Base-by-base conservation (phyloP, 2,888 invertebrate genomes). In the Ariolimax columbianus region DNA sequence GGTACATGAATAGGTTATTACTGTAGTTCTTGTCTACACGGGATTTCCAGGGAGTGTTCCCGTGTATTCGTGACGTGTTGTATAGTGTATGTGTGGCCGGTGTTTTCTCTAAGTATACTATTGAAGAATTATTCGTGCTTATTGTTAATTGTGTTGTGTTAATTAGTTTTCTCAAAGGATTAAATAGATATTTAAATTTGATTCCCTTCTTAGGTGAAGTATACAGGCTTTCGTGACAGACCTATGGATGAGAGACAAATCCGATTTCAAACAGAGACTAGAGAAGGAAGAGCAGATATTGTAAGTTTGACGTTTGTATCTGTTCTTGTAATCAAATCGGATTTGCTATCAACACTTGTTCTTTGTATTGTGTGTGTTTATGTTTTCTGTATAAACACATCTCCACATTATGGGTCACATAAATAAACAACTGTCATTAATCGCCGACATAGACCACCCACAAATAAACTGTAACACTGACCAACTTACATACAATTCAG, bases 221-320 rank as follows among this genome's bases (percentile, higher is more conserved):
- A 98, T 95, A 99, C 98, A 0, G 98, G 98, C 47, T 98, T 97
- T 95, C 96, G 98, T 90, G 98, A 99, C 94, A 95, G 98, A 88
- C 98, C 98, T 0, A 95, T 96, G 86, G 98, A 98, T 93, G 98
- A 99, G 94, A 96, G 98, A 68, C 97, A 98, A 95, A 96, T 97
- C 93, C 96, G 98, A 87, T 99, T 99, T 95, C 97, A 97, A 94
- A 97, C 97, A 93, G 98, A 97, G 82, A 98, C 98, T 94, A 96
- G 98, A 66, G 98, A 99, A 95, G 99, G 99, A 9, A 98, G 98
- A 95, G 97, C 98, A 0, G 99, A 99, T 95, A 96, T 98, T 85
- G 96, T 95, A 94, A 95, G 95, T 95, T 66, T 33, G 47, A 2
- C 33, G 7, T 36, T 36, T 72, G 2, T 55, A 55, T 55, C 17